Evolutionary conservation across 2,797 vertebrate species (phyloP).

Genomic region (Danionella dracula): DNA sequence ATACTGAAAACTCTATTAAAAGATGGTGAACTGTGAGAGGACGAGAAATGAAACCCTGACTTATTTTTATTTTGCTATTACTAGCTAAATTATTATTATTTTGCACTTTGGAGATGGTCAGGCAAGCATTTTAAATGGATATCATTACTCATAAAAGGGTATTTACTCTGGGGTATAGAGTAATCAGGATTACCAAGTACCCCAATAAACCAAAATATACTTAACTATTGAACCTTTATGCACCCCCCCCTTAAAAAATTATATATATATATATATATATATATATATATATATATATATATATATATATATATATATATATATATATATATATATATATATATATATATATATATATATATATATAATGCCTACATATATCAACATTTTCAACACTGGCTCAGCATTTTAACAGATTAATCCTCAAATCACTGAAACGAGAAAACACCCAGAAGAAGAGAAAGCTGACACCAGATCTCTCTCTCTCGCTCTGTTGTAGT

Average conservation of each 20-base stretch:
- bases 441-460: not conserved
- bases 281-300: too few species aligned
- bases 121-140: constrained; percentile 1
- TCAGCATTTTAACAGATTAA: not conserved
- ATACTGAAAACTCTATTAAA: not conserved
- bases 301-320: too few species aligned
- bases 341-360: too few species aligned
- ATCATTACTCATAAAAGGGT: not conserved
- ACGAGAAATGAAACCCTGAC: not conserved
- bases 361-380: too few species aligned
- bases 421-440: not conserved
- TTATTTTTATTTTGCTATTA: not conserved
- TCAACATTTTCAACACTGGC: constrained; percentile 7
- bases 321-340: too few species aligned
- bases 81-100: too few species aligned
- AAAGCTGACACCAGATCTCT: constrained; percentile 4
- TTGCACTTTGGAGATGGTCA: too few species aligned
- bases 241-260: too few species aligned
- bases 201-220: not conserved
- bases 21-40: not conserved
- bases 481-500: not conserved
- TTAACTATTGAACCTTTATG: not conserved
- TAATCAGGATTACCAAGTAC: constrained; percentile 13
- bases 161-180: constrained; percentile 19
- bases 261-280: too few species aligned